phyloP scores from a whole-genome alignment of 1,140 invertebrate genomes.

The Lutraria rhynchaena region DNA sequence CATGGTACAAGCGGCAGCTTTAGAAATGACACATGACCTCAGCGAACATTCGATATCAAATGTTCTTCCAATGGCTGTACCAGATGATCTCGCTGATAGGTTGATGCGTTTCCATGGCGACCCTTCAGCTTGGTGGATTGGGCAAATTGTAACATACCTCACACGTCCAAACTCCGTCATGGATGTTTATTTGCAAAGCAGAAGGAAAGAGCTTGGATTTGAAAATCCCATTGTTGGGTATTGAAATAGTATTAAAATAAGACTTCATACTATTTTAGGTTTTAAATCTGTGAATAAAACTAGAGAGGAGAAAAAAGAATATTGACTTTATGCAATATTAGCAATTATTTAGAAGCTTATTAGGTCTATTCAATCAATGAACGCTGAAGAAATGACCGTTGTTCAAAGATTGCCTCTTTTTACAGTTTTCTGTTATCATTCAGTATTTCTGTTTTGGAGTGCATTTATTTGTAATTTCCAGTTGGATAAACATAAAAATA shows the following conservation, averaged over 20 bases:
- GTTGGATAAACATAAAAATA: no score
- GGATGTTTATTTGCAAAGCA: constrained; percentile 86
- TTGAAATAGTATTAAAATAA: no score
- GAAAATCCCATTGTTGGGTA: constrained; percentile 95
- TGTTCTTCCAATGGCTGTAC: constrained; percentile 96
- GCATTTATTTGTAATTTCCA: no score
- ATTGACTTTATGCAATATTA: neutral
- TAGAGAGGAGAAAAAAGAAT: neutral
- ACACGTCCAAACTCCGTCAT: constrained; percentile 89
- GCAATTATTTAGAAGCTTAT: neutral
- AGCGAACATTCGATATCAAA: constrained; percentile 94
- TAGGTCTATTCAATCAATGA: no score
- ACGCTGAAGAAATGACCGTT: no score
- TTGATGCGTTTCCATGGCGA: constrained; percentile 94
- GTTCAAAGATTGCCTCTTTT: no score
- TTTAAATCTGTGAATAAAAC: no score
- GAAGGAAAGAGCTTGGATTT: constrained; percentile 86
- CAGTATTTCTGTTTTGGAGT: no score
- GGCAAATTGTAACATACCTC: constrained; percentile 96
- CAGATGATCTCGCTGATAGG: constrained; percentile 92
- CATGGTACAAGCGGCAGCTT: neutral
- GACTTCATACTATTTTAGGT: no score
- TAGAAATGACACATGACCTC: constrained; percentile 92
- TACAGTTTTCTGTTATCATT: no score
- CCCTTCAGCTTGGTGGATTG: constrained; percentile 98